Percentiles rank a stretch among this genome's conserved stretches.
These are phyloP conservation scores for Xestia rhomboidea DNA, from an alignment of 2,888 invertebrate species.

Conservation along the genomic window DNA sequence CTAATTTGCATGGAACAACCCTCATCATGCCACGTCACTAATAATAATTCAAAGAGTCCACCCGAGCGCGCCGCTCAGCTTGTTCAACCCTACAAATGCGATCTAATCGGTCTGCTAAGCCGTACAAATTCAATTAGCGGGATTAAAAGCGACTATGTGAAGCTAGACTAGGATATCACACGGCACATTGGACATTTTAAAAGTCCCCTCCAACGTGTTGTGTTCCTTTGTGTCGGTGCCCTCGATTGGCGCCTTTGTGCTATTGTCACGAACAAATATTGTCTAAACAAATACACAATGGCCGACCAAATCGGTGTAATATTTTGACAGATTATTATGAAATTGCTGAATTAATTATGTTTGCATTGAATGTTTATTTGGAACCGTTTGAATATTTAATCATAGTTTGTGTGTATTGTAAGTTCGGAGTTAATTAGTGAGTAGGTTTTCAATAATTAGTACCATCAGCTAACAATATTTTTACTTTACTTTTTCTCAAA, in stretches of 20 bases:
- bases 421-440: neutral
- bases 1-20: constrained; percentile 69
- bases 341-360: constrained; percentile 37
- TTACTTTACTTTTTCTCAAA: neutral
- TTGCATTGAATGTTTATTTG: constrained; percentile 16
- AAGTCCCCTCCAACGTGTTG: constrained; percentile 43
- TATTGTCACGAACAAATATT: constrained; percentile 55
- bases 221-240: constrained; percentile 49
- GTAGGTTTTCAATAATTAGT: neutral
- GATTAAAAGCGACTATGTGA: constrained; percentile 69
- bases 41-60: constrained; percentile 70
- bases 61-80: constrained; percentile 63
- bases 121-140: constrained; percentile 80
- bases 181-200: constrained; percentile 52
- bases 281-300: constrained; percentile 53
- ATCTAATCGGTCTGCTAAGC: constrained; percentile 79
- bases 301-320: constrained; percentile 17
- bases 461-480: neutral
- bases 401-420: neutral
- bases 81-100: constrained; percentile 74
- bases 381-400: constrained; percentile 13
- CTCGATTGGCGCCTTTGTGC: constrained; percentile 54
- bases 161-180: constrained; percentile 63
- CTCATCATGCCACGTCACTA: constrained; percentile 67
- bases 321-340: constrained; percentile 43